Percentiles rank a stretch among this genome's conserved stretches.
Evolutionary conservation across 2,797 vertebrate genomes (phyloP).

Genomic region (Parotocinclus haroldoi): DNA sequence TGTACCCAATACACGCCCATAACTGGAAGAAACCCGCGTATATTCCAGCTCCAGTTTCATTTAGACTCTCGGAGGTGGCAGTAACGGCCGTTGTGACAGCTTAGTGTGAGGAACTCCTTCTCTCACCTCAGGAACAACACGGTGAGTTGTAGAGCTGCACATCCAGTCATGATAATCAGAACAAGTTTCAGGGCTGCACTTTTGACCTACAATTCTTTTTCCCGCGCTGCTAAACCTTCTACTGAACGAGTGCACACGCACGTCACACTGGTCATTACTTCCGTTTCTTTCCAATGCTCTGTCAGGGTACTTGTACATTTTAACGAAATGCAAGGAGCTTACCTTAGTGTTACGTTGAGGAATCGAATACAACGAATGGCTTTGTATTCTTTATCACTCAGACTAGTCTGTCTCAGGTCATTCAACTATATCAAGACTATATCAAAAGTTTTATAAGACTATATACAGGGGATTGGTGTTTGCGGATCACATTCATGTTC

Average conservation of each 20-base stretch:
- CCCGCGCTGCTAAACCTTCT: conserved; percentile 19
- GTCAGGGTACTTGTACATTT: conserved; percentile 51
- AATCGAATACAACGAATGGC: conserved; percentile 25
- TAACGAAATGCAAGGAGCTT: conserved; percentile 44
- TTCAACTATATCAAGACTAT: conserved; percentile 43
- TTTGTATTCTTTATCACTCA: conserved; percentile 48
- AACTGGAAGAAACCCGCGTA: conserved; percentile 21
- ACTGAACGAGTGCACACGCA: conserved; percentile 28
- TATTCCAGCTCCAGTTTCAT: conserved; percentile 26
- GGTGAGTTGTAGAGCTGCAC: conserved; percentile 35
- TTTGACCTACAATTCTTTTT: conserved; percentile 12
- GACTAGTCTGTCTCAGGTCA: conserved; percentile 55
- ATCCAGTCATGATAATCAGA: conserved; percentile 21
- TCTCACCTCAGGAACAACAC: conserved; percentile 53
- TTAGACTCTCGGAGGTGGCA: conserved; percentile 37
- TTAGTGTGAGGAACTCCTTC: conserved; percentile 24
- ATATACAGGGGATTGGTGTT: conserved; percentile 32
- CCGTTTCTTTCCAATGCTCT: conserved; percentile 37
- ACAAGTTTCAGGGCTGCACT: conserved; percentile 22
- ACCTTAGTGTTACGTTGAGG: conserved; percentile 36
- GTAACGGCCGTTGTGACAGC: conserved; percentile 38
- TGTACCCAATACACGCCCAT: conserved; percentile 25
- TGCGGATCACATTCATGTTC: conserved; percentile 30
- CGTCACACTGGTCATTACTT: conserved; percentile 44
- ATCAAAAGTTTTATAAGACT: conserved; percentile 45